Evolutionary conservation across 2,113 vertebrate species (phyloP), one percentile per base, ranked within the genome.

Genomic region (Taurulus bubalis): DNA sequence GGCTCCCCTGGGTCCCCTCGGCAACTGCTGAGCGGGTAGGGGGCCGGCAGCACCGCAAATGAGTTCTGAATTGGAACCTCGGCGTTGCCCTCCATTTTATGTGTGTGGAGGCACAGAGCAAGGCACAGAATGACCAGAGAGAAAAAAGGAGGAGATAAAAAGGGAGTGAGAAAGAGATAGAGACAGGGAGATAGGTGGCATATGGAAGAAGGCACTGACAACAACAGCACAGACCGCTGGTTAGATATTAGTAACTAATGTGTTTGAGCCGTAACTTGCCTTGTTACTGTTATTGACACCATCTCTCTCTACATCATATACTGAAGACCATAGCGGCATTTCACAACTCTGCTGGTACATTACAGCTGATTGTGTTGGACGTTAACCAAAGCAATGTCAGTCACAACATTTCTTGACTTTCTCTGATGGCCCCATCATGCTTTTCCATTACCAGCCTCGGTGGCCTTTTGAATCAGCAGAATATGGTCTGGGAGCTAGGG

Each of bases 1-100:
- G 97, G 97, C 96, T 98, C 98, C 97, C 97, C 95, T 95, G 98
- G 97, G 97, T 97, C 96, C 96, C 96, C 96, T 97, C 96, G 96
- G 96, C 94, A 96, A 96, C 96, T 97, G 97, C 97, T 95, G 96
- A 97, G 96, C 95, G 95, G 95, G 96, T 89, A 90, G 88, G 93
- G 96, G 96, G 96, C 96, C 96, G 95, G 92, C 95, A 85, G 93
- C 94, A 87, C 95, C 94, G 96, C 96, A 97, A 98, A 98, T 98
- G 96, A 98, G 96, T 98, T 97, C 96, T 96, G 96, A 97, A 99
- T 97, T 97, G 96, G 96, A 97, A 93, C 95, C 95, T 92, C 86
- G 94, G 95, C 89, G 93, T 95, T 95, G 95, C 91, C 92, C 91
- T 94, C 92, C 93, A 92, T 94, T 93, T 94, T 94, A 91, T 92